Evolutionary conservation across 2,113 vertebrate genomes (phyloP).

Genomic region (Pogona vitticeps): DNA sequence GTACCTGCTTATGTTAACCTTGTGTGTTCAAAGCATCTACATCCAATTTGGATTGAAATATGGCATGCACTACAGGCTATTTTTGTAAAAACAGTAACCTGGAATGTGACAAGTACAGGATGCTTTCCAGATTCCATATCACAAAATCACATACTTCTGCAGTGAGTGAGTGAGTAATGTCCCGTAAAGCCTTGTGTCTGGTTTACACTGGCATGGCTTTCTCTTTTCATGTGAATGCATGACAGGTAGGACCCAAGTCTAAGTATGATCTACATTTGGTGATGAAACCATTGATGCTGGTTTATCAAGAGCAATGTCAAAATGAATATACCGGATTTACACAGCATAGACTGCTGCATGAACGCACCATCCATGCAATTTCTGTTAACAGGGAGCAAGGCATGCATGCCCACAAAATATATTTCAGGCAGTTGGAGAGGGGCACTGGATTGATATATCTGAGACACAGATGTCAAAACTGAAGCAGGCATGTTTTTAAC

Average conservation of each 20-base stretch:
- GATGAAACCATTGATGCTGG: neutral
- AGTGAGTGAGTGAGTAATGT: neutral
- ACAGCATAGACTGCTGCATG: neutral
- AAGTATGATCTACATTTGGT: neutral
- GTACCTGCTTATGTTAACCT: neutral
- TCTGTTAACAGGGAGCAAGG: neutral
- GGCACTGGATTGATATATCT: neutral
- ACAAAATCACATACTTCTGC: neutral
- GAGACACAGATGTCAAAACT: neutral
- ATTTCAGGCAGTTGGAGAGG: too few species aligned
- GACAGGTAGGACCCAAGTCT: neutral
- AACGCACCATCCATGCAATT: too few species aligned
- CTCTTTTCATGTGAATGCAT: neutral
- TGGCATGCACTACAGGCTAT: neutral
- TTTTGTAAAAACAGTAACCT: neutral
- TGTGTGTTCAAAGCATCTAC: neutral
- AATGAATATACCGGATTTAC: neutral
- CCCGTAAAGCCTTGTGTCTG: neutral
- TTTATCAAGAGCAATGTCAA: neutral
- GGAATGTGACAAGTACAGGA: neutral
- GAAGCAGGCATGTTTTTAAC: neutral
- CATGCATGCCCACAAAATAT: too few species aligned
- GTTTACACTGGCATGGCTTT: neutral
- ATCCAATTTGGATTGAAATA: neutral
- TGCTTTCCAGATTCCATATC: neutral